Base-by-base conservation (phyloP, 2,113 vertebrate genomes). In the Cyprinus carpio region DNA sequence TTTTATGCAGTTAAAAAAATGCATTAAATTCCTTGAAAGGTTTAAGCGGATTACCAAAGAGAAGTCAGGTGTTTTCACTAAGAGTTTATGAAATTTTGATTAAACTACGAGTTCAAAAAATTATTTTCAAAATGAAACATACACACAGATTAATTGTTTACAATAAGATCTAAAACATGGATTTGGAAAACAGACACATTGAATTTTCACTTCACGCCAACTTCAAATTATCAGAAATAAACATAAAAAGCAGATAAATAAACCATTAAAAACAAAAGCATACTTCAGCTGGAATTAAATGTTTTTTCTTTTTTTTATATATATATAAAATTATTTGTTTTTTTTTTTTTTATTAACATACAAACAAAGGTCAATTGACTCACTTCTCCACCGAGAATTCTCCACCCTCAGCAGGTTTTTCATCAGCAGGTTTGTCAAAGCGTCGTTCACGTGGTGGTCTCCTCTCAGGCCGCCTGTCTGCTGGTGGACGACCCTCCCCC, bases 341-440 rank as follows among this genome's bases (percentile, higher is more conserved):
- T n/a, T n/a, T n/a, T n/a, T n/a, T n/a, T n/a, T n/a, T n/a, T n/a
- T n/a, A 60, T 43, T 46, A 20, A 6, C 2, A 23, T 13, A 65
- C 8, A 65, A 69, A 79, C 1, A 34, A 31, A 56, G 23, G 12
- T 20, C 15, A 40, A 65, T 29, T 23, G 7, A 93, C 94, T 94
- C 93, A 98, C 98, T 97, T 98, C 79, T 99, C 98, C 86, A 97
- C 96, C 10, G 98, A 98, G 91, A 98, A 98, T 80, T 99, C 98
- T 71, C 96, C 97, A 69, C 96, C 96, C 92, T 99, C 98, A 2
- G 96, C 97, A 3, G 96, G 96, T 89, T 98, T 99, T 67, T 99
- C 98, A 49, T 96, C 97, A 27, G 94, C 90, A n/a, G 97, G 96
- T 83, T 96, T 97, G 56, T 99, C 97, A 9, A 97, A 96, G 88